Conservation (phyloP, 2,888 invertebrate genomes). For the Ectobius pallidus region DNA sequence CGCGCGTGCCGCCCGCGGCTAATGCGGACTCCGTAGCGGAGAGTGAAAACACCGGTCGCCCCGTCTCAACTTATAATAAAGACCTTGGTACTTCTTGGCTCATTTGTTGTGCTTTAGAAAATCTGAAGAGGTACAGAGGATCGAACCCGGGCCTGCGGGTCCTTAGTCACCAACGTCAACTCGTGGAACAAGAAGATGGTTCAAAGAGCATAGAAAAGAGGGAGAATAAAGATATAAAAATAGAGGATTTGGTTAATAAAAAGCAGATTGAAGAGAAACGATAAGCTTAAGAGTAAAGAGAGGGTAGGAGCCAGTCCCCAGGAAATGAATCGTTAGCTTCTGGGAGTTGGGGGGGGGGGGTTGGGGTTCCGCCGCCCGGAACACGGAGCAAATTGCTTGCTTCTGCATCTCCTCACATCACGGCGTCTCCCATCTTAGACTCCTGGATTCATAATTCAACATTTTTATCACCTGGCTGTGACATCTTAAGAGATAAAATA, state of each 20-base stretch:
- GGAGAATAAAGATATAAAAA: not conserved
- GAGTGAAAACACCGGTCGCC: too few species aligned
- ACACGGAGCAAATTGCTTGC: conserved; percentile 31
- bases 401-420: conserved; percentile 13
- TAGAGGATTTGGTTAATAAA: not conserved
- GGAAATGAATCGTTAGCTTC: conserved; percentile 38
- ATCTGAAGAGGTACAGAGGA: too few species aligned
- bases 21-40: too few species aligned
- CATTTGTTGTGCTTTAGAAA: too few species aligned
- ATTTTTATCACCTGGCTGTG: conserved; percentile 10
- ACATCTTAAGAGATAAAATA: conserved; percentile 1
- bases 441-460: conserved; percentile 15
- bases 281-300: not conserved
- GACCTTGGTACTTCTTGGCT: too few species aligned
- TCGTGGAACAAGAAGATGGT: too few species aligned
- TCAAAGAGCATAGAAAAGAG: not conserved
- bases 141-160: too few species aligned
- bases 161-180: too few species aligned
- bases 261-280: not conserved
- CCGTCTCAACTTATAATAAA: too few species aligned
- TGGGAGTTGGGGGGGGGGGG: too few species aligned
- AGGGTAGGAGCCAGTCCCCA: conserved; percentile 6
- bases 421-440: not conserved
- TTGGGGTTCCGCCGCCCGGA: conserved; percentile 22
- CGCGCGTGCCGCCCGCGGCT: too few species aligned